Percentiles rank a stretch among this genome's conserved stretches.
phyloP scores from a whole-genome alignment of 2,888 invertebrate species.

The Microplitis deprimator region DNA sequence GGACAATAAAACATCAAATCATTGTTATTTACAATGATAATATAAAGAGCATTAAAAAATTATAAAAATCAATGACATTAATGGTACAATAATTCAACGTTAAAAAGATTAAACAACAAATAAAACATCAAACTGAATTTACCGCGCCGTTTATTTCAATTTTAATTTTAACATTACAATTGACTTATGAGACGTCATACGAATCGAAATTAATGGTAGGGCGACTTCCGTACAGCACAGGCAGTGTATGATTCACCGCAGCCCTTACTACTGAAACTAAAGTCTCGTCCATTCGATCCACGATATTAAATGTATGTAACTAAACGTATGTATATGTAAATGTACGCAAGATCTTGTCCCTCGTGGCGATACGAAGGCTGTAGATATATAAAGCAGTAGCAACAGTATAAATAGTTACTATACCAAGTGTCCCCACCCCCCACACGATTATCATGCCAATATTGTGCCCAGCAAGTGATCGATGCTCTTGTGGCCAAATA shows the following conservation, averaged over 20 bases:
- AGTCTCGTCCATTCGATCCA: slow-evolving; percentile 25
- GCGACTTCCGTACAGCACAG: slow-evolving; percentile 13
- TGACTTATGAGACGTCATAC: slow-evolving; percentile 5
- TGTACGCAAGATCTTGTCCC: slow-evolving; percentile 26
- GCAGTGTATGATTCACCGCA: slow-evolving; percentile 39
- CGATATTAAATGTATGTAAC: slow-evolving; percentile 17
- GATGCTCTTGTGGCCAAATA: slow-evolving; percentile 55
- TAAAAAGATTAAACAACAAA: slow-evolving; percentile 15
- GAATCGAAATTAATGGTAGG: slow-evolving; percentile 6
- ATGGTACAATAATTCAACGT: slow-evolving; percentile 2
- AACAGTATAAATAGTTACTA: background rate
- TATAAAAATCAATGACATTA: slow-evolving; percentile 4
- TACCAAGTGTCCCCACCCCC: slow-evolving; percentile 25
- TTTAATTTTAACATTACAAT: slow-evolving; percentile 5
- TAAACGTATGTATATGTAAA: background rate
- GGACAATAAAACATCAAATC: background rate
- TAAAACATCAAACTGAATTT: slow-evolving; percentile 13
- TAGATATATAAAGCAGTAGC: slow-evolving; percentile 13
- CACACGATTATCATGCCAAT: slow-evolving; percentile 65
- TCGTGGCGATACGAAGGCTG: background rate
- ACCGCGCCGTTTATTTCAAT: slow-evolving; percentile 11
- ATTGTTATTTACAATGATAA: slow-evolving; percentile 3
- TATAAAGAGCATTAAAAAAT: slow-evolving; percentile 3
- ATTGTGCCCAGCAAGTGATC: slow-evolving; percentile 63
- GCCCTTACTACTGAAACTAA: background rate